Base-by-base conservation (phyloP, 35 echinoderm and acorn worm genomes). In the Patiria miniata region DNA sequence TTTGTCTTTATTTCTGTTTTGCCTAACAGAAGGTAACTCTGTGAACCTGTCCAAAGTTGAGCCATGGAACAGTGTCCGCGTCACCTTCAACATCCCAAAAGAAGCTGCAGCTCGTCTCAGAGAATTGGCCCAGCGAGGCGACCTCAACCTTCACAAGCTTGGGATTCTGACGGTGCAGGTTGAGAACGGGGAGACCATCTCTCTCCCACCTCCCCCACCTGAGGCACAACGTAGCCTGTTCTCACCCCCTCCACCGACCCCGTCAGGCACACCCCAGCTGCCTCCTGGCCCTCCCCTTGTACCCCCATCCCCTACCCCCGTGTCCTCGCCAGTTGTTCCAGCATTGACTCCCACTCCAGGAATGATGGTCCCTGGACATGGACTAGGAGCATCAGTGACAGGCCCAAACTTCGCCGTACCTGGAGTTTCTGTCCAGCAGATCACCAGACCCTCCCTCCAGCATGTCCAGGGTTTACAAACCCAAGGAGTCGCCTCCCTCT, bases 11-110 rank as follows among this genome's bases (percentile, higher is more conserved):
- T 69, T 28, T 83, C 39, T 81, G 36, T 83, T 77, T 54, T 83
- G 33, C 33, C 33, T 91, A 65, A 36, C 83, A 94, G 93, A 83
- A 47, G 37, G 90, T 52, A 38, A 83, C 18, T 68, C 40, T 39
- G 40, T 79, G 37, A 68, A 51, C 23, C 77, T 95, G 37, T 78
- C 85, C 15, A 92, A 94, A 83, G 87, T 99, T 29, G 96, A 99
- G 83, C 96, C 96, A 87, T 99, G 96, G 96, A 99, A 99, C 79
- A 99, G 96, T 83, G 87, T 99, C 33, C 65, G 83, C 29, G 96
- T 99, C 30, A 92, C 96, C 39, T 99, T 99, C 83, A 95, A 99
- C 87, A 89, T 99, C 44, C 96, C 96, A 77, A 82, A 78, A 77
- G 89, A 99, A 52, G 92, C 96, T 42, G 96, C 96, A 22, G 83